Percentiles rank a stretch among this genome's conserved stretches.
These are phyloP conservation scores for Phymatocera aterrima DNA, from an alignment of 2,888 invertebrate species.

Conservation along the genomic window DNA sequence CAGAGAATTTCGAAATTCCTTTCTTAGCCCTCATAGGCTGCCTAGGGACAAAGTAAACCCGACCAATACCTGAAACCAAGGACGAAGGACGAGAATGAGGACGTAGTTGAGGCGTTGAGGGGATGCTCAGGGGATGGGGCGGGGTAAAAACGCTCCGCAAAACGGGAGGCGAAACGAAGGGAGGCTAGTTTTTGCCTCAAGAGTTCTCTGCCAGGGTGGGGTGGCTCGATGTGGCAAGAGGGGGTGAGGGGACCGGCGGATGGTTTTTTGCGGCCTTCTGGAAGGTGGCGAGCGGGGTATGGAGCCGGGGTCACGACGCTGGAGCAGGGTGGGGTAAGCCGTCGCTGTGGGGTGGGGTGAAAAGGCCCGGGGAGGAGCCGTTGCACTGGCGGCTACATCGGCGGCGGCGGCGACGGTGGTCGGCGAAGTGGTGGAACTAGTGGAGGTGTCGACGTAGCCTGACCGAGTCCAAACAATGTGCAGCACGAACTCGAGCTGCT, in stretches of 20 bases:
- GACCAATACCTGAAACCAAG: conserved; percentile 4
- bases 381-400: conserved; percentile 42
- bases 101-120: neutral
- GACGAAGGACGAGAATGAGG: conserved; percentile 21
- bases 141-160: conserved; percentile 27
- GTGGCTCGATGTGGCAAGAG: conserved; percentile 50
- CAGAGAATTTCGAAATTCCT: conserved; percentile 15
- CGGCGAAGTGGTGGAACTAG: conserved; percentile 37
- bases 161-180: conserved; percentile 50
- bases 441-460: conserved; percentile 41
- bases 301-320: conserved; percentile 44
- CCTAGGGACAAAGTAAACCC: neutral
- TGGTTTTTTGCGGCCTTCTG: conserved; percentile 51
- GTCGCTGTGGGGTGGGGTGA: conserved; percentile 27
- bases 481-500: conserved; percentile 59
- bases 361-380: conserved; percentile 41
- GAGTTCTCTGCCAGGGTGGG: conserved; percentile 55
- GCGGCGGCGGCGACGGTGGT: conserved; percentile 36
- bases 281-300: conserved; percentile 42
- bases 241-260: conserved; percentile 46
- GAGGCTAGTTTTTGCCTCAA: conserved; percentile 53
- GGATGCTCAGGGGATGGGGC: conserved; percentile 17
- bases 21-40: neutral
- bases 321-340: conserved; percentile 18
- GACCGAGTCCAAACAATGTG: conserved; percentile 68